These are phyloP conservation scores for Peromyscus attwateri DNA, from an alignment of 2,797 vertebrate species.

Conservation along the genomic window DNA sequence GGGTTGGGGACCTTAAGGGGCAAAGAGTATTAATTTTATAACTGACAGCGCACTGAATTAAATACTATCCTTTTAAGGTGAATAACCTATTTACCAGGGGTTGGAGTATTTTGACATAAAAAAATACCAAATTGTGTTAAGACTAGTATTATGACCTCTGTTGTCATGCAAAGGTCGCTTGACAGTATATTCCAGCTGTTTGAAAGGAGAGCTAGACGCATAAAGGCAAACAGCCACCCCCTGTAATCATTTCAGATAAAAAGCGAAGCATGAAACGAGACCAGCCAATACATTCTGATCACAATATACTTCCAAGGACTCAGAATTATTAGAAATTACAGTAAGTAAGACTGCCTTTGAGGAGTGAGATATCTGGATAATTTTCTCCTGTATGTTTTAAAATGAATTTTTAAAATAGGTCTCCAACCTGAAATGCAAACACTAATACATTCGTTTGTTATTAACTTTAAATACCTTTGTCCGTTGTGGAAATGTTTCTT, in stretches of 20 bases:
- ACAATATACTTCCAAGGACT: slow-evolving; percentile 34
- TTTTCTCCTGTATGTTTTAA: slow-evolving; percentile 50
- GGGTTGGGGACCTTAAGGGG: background rate
- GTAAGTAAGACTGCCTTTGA: background rate
- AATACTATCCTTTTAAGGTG: background rate
- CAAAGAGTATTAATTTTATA: background rate
- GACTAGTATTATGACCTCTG: background rate
- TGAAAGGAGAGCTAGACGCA: background rate
- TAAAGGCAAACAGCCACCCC: background rate
- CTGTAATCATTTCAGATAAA: slow-evolving; percentile 60
- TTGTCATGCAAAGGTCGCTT: background rate
- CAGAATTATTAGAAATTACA: slow-evolving; percentile 31
- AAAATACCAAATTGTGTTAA: background rate
- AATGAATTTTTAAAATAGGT: background rate
- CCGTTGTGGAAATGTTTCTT: background rate
- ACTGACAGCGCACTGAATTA: background rate
- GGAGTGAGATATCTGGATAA: background rate
- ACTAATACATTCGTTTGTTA: background rate
- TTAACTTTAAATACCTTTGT: slow-evolving; percentile 1
- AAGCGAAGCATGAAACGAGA: background rate
- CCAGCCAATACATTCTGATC: background rate
- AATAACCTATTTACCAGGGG: background rate
- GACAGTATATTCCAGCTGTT: background rate
- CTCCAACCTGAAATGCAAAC: background rate
- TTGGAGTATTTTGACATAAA: background rate